phyloP scores from a whole-genome alignment of 2,888 invertebrate species.

The Drosophila borealis region DNA sequence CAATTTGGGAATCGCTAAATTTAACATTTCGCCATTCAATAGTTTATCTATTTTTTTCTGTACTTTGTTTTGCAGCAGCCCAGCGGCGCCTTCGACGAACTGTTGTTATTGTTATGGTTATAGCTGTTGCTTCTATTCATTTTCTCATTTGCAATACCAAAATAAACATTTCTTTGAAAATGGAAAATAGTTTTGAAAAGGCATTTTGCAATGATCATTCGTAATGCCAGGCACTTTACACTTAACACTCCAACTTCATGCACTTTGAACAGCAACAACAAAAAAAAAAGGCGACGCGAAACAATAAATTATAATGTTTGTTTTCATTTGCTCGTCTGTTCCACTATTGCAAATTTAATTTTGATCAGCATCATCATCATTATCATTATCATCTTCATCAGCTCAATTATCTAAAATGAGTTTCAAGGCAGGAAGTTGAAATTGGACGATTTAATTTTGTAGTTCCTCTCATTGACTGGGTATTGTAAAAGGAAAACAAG shows the following conservation, averaged over 20 bases:
- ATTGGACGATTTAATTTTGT: conserved; percentile 40
- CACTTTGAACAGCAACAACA: conserved; percentile 8
- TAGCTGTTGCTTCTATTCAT: conserved; percentile 6
- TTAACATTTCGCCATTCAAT: conserved; percentile 76
- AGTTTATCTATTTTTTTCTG: conserved; percentile 18
- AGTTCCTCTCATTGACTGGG: conserved; percentile 24
- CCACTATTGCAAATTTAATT: conserved; percentile 36
- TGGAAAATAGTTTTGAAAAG: conserved; percentile 20
- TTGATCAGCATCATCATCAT: conserved; percentile 6
- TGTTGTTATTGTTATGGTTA: conserved; percentile 33
- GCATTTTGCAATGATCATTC: conserved; percentile 26
- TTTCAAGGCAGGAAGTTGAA: conserved; percentile 61
- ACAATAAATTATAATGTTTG: conserved; percentile 11
- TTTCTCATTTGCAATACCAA: conserved; percentile 21
- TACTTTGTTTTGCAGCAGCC: neutral
- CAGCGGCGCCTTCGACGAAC: conserved; percentile 44
- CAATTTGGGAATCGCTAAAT: conserved; percentile 50
- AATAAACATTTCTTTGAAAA: conserved; percentile 52
- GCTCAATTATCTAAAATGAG: conserved; percentile 58
- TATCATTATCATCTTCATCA: conserved; percentile 16
- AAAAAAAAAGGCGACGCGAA: neutral
- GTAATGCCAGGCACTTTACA: conserved; percentile 2
- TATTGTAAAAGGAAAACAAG: conserved; percentile 10
- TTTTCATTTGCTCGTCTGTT: conserved; percentile 31
- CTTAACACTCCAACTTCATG: conserved; percentile 10